Conservation (phyloP, 1,140 invertebrate genomes). For the Trypoxylus dichotomus region DNA sequence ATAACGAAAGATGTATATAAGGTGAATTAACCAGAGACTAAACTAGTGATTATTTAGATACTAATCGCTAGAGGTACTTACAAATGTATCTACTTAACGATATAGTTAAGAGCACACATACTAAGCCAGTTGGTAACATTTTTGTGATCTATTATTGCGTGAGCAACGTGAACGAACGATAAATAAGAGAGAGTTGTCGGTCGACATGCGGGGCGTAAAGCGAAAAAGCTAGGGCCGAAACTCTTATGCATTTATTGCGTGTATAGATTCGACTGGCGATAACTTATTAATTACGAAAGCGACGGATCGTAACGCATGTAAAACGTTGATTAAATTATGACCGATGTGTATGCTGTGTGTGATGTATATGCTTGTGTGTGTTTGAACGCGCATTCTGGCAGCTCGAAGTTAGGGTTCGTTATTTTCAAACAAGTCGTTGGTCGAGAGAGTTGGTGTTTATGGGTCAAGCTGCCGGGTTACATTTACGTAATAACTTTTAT, state of each 20-base stretch:
- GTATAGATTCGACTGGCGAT: slow-evolving; percentile 15
- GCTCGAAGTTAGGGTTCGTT: not conserved
- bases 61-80: not conserved
- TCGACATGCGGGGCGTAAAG: not conserved
- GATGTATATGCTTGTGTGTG: slow-evolving; percentile 6
- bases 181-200: slow-evolving; percentile 3
- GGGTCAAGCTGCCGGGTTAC: slow-evolving; percentile 7
- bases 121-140: not conserved
- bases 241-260: slow-evolving; percentile 11
- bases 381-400: not conserved
- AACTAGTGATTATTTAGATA: not conserved
- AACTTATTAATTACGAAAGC: slow-evolving; percentile 24
- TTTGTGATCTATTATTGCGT: not conserved
- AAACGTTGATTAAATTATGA: slow-evolving; percentile 23
- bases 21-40: not conserved
- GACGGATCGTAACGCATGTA: slow-evolving; percentile 9
- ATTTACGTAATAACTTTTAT: slow-evolving; percentile 7
- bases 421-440: not conserved
- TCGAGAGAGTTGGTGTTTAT: slow-evolving; percentile 14
- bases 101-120: not conserved
- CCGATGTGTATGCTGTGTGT: not conserved
- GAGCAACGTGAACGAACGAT: slow-evolving; percentile 5
- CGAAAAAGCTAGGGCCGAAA: not conserved
- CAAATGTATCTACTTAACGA: not conserved
- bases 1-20: not conserved